Percentiles rank a stretch among this genome's conserved stretches.
Evolutionary conservation across 1,140 invertebrate genomes (phyloP).

Genomic region (Drosophila miranda): DNA sequence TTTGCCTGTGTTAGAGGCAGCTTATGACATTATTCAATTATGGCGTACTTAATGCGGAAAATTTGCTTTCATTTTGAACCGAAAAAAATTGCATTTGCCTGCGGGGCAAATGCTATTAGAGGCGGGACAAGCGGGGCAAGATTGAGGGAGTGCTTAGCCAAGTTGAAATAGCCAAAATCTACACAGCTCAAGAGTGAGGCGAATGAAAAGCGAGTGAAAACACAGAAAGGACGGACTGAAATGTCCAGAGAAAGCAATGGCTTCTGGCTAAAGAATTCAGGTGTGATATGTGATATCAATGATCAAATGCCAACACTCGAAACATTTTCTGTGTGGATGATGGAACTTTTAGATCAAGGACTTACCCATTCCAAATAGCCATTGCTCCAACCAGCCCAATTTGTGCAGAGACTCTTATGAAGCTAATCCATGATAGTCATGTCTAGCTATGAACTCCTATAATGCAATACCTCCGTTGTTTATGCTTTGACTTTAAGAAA

Average conservation of each 20-base stretch:
- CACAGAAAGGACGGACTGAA: not conserved
- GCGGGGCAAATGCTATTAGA: constrained; percentile 59
- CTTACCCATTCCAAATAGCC: too few relatives aligned
- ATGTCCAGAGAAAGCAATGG: not conserved
- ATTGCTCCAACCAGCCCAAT: too few relatives aligned
- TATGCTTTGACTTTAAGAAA: too few relatives aligned
- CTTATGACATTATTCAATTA: constrained; percentile 72
- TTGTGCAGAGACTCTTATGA: too few relatives aligned
- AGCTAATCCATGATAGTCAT: too few relatives aligned
- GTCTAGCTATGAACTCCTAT: too few relatives aligned
- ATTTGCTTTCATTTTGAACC: constrained; percentile 60
- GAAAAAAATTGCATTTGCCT: constrained; percentile 65
- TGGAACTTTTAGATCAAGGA: too few relatives aligned
- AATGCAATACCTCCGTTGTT: too few relatives aligned
- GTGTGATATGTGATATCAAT: too few relatives aligned
- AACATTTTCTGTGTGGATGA: too few relatives aligned
- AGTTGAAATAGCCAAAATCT: constrained; percentile 31
- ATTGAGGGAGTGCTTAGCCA: constrained; percentile 11
- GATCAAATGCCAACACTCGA: too few relatives aligned
- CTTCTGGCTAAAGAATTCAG: too few relatives aligned
- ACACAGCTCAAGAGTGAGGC: constrained; percentile 3
- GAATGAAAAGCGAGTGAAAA: not conserved
- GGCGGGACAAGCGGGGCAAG: not conserved
- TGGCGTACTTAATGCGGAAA: constrained; percentile 68
- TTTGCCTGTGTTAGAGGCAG: constrained; percentile 37